Percentiles rank a stretch among this genome's conserved stretches.
phyloP scores from a whole-genome alignment of 2,888 invertebrate species.

The Apomyelois bistriatella region DNA sequence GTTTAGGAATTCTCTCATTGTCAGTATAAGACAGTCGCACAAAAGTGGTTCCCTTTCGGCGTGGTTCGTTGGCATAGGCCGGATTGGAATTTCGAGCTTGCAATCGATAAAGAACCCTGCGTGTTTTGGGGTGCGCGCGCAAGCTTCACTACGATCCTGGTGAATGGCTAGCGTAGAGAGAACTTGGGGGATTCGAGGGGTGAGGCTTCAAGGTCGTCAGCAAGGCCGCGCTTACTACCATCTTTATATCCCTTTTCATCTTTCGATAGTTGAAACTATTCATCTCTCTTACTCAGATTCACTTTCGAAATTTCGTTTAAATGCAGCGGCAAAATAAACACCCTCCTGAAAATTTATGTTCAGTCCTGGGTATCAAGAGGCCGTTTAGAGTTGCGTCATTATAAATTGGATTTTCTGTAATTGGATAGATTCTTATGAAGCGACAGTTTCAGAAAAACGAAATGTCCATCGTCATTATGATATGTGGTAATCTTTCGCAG shows the following conservation, averaged over 20 bases:
- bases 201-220: slow-evolving; percentile 62
- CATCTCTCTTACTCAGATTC: slow-evolving; percentile 49
- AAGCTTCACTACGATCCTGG: slow-evolving; percentile 50
- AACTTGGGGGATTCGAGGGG: slow-evolving; percentile 50
- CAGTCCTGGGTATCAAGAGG: slow-evolving; percentile 30
- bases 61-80: slow-evolving; percentile 38
- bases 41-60: slow-evolving; percentile 29
- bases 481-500: background rate
- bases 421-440: background rate
- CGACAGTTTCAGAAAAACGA: background rate
- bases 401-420: slow-evolving; percentile 9
- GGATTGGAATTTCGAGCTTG: slow-evolving; percentile 43
- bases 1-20: background rate
- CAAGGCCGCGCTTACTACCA: slow-evolving; percentile 68
- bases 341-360: slow-evolving; percentile 44
- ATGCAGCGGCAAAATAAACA: slow-evolving; percentile 56
- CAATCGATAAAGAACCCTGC: slow-evolving; percentile 64
- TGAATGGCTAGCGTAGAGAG: slow-evolving; percentile 68
- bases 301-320: slow-evolving; percentile 58
- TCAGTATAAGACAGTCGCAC: slow-evolving; percentile 28
- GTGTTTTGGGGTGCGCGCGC: slow-evolving; percentile 65
- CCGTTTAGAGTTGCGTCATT: slow-evolving; percentile 27
- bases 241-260: slow-evolving; percentile 49
- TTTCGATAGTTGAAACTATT: slow-evolving; percentile 17
- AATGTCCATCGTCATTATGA: slow-evolving; percentile 5